Evolutionary conservation across 1,140 invertebrate genomes (phyloP).

Genomic region (Cydia fagiglandana): DNA sequence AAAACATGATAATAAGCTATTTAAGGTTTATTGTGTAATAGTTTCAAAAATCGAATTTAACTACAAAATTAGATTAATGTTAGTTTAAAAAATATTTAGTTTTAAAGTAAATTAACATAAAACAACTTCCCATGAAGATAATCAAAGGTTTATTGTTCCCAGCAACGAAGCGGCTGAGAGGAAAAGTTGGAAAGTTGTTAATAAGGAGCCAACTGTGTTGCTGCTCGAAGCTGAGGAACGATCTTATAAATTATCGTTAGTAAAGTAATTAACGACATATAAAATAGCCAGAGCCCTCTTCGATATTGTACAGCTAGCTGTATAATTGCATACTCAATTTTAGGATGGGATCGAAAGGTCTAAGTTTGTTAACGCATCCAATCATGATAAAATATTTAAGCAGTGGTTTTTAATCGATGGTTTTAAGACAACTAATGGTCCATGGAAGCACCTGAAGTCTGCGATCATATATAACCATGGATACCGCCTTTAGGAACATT

Average conservation of each 20-base stretch:
- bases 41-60: not conserved
- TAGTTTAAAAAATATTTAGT: not conserved
- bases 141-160: conserved; percentile 1
- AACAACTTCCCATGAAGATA: not conserved
- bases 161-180: not conserved
- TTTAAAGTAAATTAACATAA: not conserved
- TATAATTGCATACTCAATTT: too few species aligned
- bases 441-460: too few species aligned
- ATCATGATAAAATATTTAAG: too few species aligned
- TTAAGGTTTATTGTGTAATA: too few species aligned
- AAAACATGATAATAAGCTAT: too few species aligned
- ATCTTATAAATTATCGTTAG: not conserved
- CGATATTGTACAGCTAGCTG: too few species aligned
- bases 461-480: too few species aligned
- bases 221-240: not conserved
- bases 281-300: not conserved
- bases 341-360: too few species aligned
- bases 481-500: too few species aligned
- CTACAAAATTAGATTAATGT: not conserved
- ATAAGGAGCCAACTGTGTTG: not conserved
- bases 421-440: too few species aligned
- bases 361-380: too few species aligned
- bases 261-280: not conserved
- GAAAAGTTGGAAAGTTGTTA: conserved; percentile 1
- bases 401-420: too few species aligned